Evolutionary conservation across 2,888 invertebrate genomes (phyloP), one percentile per base, ranked within the genome.

Genomic region (Drepana falcataria): DNA sequence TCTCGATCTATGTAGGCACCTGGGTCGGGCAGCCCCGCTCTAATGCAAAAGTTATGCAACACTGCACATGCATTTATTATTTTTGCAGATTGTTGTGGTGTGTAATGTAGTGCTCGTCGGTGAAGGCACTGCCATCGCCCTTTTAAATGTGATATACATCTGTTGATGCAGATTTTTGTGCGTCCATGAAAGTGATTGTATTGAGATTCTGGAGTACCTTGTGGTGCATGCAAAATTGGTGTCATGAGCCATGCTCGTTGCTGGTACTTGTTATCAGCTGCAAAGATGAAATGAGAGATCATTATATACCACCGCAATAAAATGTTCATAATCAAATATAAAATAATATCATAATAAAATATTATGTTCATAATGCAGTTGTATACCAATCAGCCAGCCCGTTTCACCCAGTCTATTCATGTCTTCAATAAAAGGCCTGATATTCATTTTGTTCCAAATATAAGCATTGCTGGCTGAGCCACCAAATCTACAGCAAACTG

Each of bases 41-140:
- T 70, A 37, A 75, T 66, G 48, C 83, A 81, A 1, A 83, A 60
- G 56, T 83, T 83, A 56, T 83, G 81, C 51, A 83, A 58, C 3
- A 83, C 74, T 21, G 81, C 80, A 68, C 83, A 83, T n/a, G 83
- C 83, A 59, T 83, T 83, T 37, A 83, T 76, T 7, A 83, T 83
- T 54, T 83, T 82, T 2, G 82, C 83, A 5, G 83, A 76, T 59
- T 80, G 70, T 35, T 79, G 75, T 2, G 83, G 81, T 2, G 80
- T 74, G 60, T 83, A 83, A 56, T 83, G 83, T 3, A 83, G 54
- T 2, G 83, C 81, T n/a, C 79, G 60, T 56, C 71, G 79, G 48
- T 79, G 59, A 0, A 83, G 75, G 49, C 81, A 83, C 44, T 76
- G 71, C 82, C 82, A 83, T 48, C 80, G 63, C 0, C 82, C 82